These are phyloP conservation scores for Drosophila mettleri DNA, from an alignment of 2,888 invertebrate species.

Conservation along the genomic window DNA sequence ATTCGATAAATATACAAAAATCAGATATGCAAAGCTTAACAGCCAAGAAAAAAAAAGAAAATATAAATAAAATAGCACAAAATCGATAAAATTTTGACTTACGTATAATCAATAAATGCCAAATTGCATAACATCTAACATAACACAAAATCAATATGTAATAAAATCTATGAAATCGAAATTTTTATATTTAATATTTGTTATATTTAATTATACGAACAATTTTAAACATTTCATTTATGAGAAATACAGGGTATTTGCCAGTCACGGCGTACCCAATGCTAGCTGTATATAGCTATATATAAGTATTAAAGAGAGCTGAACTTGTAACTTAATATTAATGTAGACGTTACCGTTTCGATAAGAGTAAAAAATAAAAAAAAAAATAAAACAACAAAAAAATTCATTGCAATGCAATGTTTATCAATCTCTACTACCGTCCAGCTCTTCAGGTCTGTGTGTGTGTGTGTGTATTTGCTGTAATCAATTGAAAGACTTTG, in stretches of 20 bases:
- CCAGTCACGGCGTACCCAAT: not conserved
- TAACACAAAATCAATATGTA: too few species aligned
- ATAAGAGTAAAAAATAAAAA: conserved; percentile 55
- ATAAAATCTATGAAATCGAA: too few species aligned
- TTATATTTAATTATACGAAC: too few species aligned
- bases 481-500: conserved; percentile 38
- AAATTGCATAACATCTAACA: too few species aligned
- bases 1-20: too few species aligned
- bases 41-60: too few species aligned
- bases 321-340: conserved; percentile 38
- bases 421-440: conserved; percentile 67
- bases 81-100: too few species aligned
- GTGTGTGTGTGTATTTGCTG: conserved; percentile 14
- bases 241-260: not conserved
- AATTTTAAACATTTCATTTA: too few species aligned
- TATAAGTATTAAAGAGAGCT: not conserved
- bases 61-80: too few species aligned
- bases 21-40: too few species aligned
- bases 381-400: conserved; percentile 49
- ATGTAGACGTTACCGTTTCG: conserved; percentile 54
- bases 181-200: too few species aligned
- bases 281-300: not conserved
- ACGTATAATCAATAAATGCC: too few species aligned
- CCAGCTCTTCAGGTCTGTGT: conserved; percentile 12
- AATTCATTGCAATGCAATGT: conserved; percentile 48